Conservation (phyloP, 1,140 invertebrate species). For the Heliconius himera region DNA sequence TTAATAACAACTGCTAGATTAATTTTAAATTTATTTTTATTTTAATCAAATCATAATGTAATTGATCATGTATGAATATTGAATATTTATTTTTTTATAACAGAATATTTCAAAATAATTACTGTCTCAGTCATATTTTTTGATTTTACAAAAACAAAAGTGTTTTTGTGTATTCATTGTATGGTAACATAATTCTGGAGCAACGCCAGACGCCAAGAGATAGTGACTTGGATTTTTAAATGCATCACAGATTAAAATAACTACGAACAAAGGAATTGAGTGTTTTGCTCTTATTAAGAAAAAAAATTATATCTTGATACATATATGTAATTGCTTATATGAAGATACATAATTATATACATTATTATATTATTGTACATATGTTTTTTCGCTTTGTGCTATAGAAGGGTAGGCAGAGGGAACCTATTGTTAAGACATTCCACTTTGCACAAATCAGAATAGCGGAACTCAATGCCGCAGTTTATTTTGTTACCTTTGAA, state of each 20-base stretch:
- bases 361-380: background rate
- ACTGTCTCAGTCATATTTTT: background rate
- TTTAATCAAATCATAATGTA: too few relatives aligned
- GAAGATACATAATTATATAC: background rate
- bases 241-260: conserved; percentile 27
- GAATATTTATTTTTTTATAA: too few relatives aligned
- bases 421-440: too few relatives aligned
- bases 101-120: too few relatives aligned
- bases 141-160: background rate
- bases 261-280: conserved; percentile 16
- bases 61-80: too few relatives aligned
- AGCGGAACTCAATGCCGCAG: too few relatives aligned
- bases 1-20: too few relatives aligned
- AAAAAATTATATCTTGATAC: background rate
- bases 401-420: too few relatives aligned
- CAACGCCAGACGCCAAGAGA: background rate
- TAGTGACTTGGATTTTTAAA: conserved; percentile 29
- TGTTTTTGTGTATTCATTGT: conserved; percentile 15
- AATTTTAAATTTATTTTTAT: too few relatives aligned
- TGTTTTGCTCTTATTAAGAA: background rate
- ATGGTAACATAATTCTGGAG: conserved; percentile 17
- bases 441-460: too few relatives aligned
- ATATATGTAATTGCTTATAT: background rate
- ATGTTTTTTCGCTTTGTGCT: background rate
- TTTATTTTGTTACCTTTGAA: too few relatives aligned